Base-by-base conservation (phyloP, 1,140 invertebrate species). In the Pseudomyrmex cubaensis region DNA sequence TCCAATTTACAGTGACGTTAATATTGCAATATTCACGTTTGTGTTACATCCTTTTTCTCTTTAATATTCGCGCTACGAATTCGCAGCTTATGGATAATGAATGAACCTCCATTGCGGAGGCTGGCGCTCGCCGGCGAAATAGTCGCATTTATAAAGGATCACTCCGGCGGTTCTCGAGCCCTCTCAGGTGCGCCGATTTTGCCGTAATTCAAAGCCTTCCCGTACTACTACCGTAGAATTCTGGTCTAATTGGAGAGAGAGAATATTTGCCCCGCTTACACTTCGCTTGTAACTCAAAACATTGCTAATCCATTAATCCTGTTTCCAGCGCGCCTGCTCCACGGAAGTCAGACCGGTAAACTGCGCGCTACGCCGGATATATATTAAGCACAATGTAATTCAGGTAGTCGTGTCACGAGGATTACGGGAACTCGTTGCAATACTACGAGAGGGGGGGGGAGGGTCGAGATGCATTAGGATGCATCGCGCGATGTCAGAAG, bases 271-370 rank as follows among this genome's bases (percentile, higher is more conserved):
- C 48, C 52, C 76, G 76, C 76, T 70, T 69, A 69, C 64, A 78
- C 76, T 78, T 78, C 20, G 64, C 76, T 57, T 57, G 76, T 70
- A 78, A 78, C 50, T 78, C 76, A 78, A 78, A 78, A 78, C 76
- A 78, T 78, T 44, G 76, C 64, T 78, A 70, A 78, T 78, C 76
- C 76, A 78, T 78, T 78, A 78, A 78, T 78, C 64, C 52, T 56
- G 35, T 70, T 70, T 69, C 76, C 64, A 70, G 52, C 17, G 64
- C 44, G 44, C 17, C 12, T 17, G 20, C 44, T 62, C 44, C 17
- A 64, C 52, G 64, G 17, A 78, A 78, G 76, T 78, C 76, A 56
- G 44, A 70, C 52, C 64, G 63, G 75, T 57, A 78, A 78, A 69
- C 75, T 57, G 20, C n/a, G 35, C 64, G 64, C 64, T 70, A 5